Conservation (phyloP, 2,113 vertebrate genomes). For the Eretmochelys imbricata region DNA sequence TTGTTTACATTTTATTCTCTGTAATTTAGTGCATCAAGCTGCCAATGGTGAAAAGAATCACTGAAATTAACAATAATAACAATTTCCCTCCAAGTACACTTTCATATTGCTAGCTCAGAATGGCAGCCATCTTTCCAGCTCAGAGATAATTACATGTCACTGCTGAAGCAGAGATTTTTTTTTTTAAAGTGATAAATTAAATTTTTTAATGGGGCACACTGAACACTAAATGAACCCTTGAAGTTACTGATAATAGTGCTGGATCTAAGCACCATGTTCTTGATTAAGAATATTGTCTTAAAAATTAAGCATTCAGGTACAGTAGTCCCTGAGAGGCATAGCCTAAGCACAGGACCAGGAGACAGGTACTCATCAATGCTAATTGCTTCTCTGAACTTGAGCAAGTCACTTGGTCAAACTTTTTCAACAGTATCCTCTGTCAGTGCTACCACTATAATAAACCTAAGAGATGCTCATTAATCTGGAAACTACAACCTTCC, state of each 20-base stretch:
- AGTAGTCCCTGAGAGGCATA: background rate
- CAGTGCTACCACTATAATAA: background rate
- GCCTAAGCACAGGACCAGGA: background rate
- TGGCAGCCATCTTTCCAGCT: background rate
- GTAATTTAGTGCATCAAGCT: constrained; percentile 30
- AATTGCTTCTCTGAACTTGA: background rate
- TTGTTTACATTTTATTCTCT: background rate
- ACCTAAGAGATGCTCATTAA: background rate
- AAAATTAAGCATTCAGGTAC: background rate
- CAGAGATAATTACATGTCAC: background rate
- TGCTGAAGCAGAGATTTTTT: background rate
- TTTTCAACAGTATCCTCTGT: background rate
- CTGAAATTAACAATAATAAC: constrained; percentile 23
- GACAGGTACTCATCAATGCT: background rate
- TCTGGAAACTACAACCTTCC: background rate
- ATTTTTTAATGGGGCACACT: rapidly evolving
- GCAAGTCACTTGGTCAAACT: background rate
- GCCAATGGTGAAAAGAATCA: background rate
- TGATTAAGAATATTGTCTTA: rapidly evolving
- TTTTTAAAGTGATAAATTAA: too few species aligned
- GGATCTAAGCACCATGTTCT: background rate
- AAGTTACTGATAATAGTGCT: background rate
- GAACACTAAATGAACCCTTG: background rate
- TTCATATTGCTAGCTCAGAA: background rate
- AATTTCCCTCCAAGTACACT: constrained; percentile 10